A percentile compares a stretch with the other conserved stretches of the same genome.
Conservation (phyloP, 92 coral and sea anemone species). For the Siderastrea radians region DNA sequence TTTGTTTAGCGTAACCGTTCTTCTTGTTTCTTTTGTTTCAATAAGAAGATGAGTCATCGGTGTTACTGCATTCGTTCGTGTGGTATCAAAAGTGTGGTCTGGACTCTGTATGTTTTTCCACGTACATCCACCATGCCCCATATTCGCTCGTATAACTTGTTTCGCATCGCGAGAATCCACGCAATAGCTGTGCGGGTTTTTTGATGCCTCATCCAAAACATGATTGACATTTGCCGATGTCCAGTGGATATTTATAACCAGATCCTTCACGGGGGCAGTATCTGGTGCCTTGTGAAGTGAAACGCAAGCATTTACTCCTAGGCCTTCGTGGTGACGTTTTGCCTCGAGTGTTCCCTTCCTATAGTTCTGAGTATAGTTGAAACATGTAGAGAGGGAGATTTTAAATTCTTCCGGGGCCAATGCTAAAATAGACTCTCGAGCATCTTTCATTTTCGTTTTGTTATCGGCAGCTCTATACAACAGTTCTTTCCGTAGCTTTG, state of each 20-base stretch:
- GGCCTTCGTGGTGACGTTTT: constrained; percentile 52
- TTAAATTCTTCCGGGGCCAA: constrained; percentile 43
- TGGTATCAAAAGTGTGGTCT: constrained; percentile 63
- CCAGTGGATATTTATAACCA: constrained; percentile 43
- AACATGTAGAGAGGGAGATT: constrained; percentile 54
- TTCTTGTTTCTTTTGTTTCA: constrained; percentile 43
- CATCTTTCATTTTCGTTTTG: constrained; percentile 64
- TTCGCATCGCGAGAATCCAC: constrained; percentile 63
- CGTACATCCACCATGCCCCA: constrained; percentile 54
- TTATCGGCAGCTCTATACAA: constrained; percentile 60
- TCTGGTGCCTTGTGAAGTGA: constrained; percentile 68
- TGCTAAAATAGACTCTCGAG: constrained; percentile 59
- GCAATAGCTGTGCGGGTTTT: constrained; percentile 29
- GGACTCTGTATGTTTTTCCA: constrained; percentile 62
- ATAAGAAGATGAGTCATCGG: constrained; percentile 58
- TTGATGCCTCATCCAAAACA: constrained; percentile 42
- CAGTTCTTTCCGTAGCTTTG: constrained; percentile 50
- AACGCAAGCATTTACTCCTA: constrained; percentile 62
- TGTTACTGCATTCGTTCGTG: constrained; percentile 60
- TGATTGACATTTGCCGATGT: constrained; percentile 39
- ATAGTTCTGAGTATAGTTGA: constrained; percentile 68
- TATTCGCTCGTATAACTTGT: constrained; percentile 49
- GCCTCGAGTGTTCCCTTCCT: constrained; percentile 57
- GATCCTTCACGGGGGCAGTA: constrained; percentile 53
- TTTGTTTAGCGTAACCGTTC: constrained; percentile 25